These are phyloP conservation scores for Nothura maculosa DNA, from an alignment of 2,797 vertebrate species.

Conservation along the genomic window DNA sequence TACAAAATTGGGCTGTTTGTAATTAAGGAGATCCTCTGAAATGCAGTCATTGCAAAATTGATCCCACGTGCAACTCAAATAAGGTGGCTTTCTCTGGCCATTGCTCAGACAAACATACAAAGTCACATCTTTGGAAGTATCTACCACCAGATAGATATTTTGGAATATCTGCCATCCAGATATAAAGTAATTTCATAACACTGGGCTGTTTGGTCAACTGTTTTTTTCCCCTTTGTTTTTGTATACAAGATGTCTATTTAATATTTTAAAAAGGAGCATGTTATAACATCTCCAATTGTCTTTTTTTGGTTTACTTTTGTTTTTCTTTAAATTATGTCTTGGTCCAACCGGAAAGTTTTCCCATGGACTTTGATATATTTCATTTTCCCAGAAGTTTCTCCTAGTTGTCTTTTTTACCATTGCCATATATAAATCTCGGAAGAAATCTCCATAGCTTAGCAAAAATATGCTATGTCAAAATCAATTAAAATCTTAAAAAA, in stretches of 20 bases:
- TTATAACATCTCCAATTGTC: not conserved
- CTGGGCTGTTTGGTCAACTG: not conserved
- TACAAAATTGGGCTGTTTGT: not conserved
- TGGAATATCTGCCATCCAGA: too few species aligned
- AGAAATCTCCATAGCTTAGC: not conserved
- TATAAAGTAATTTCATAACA: not conserved
- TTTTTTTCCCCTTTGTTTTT: not conserved
- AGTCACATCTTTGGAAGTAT: not conserved
- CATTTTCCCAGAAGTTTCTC: not conserved
- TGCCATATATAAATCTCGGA: not conserved
- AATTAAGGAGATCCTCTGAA: not conserved
- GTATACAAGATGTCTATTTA: not conserved
- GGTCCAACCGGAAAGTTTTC: not conserved
- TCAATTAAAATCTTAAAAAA: not conserved
- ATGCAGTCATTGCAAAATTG: not conserved
- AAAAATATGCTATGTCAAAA: not conserved
- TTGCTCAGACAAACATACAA: not conserved
- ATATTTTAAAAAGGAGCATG: not conserved
- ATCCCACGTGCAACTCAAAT: not conserved
- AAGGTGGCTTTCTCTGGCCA: not conserved
- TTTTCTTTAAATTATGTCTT: not conserved
- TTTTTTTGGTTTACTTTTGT: not conserved
- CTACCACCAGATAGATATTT: too few species aligned
- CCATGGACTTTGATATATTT: not conserved
- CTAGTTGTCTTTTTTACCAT: not conserved